phyloP scores from a whole-genome alignment of 2,113 vertebrate genomes.

The Coptodon bakossiorum region DNA sequence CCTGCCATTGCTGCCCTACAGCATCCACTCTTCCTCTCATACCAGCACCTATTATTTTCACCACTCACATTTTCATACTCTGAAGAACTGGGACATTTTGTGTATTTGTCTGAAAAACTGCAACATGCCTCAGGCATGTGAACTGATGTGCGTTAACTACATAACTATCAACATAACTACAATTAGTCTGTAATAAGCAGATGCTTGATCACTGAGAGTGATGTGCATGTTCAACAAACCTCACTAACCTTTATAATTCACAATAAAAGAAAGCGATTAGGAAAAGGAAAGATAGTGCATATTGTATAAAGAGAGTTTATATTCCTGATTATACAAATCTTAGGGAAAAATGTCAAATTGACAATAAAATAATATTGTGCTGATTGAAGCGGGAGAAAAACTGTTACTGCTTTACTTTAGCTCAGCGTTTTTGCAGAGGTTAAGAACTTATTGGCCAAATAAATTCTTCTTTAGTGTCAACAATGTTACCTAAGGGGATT shows the following conservation, averaged over 20 bases:
- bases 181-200: neutral
- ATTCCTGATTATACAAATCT: neutral
- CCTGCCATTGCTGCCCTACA: neutral
- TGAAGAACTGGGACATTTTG: neutral
- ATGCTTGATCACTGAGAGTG: neutral
- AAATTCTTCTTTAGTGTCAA: neutral
- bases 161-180: neutral
- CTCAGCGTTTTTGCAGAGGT: neutral
- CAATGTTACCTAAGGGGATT: neutral
- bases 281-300: neutral
- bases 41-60: slow-evolving; percentile 1
- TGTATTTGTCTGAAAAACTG: neutral
- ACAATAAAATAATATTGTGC: neutral
- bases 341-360: neutral
- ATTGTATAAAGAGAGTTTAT: neutral
- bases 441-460: neutral
- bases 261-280: neutral
- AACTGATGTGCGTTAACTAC: neutral
- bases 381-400: neutral
- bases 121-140: neutral
- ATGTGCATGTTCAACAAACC: neutral
- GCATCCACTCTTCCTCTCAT: slow-evolving; percentile 14
- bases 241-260: neutral
- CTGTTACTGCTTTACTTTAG: neutral
- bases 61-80: neutral